Evolutionary conservation across 2,888 invertebrate genomes (phyloP).

Genomic region (Mantis religiosa): DNA sequence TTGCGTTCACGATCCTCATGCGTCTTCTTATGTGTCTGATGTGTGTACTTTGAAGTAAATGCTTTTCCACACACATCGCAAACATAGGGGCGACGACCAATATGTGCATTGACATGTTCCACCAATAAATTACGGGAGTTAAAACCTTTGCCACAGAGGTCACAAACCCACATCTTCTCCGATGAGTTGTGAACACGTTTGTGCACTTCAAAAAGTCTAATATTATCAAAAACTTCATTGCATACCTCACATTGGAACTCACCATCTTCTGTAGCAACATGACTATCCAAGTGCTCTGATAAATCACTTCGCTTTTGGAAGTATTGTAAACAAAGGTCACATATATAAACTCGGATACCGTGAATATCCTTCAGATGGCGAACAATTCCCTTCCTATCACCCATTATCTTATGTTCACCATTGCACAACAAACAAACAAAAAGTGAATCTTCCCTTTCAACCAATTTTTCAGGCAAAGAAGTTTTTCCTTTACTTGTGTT

Average conservation of each 20-base stretch:
- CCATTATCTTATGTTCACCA: slow-evolving; percentile 42
- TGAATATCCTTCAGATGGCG: slow-evolving; percentile 59
- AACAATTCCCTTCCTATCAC: slow-evolving; percentile 57
- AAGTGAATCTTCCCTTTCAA: slow-evolving; percentile 27
- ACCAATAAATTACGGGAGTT: slow-evolving; percentile 63
- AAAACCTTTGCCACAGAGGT: slow-evolving; percentile 62
- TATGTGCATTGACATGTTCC: slow-evolving; percentile 69
- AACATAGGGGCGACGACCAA: slow-evolving; percentile 61
- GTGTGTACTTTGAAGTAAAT: slow-evolving; percentile 75
- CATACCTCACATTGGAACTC: slow-evolving; percentile 63
- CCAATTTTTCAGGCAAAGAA: slow-evolving; percentile 37
- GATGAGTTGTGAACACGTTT: slow-evolving; percentile 59
- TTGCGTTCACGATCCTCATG: slow-evolving; percentile 65
- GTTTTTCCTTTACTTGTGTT: slow-evolving; percentile 32
- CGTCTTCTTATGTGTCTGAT: slow-evolving; percentile 70
- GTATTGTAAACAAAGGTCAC: slow-evolving; percentile 63
- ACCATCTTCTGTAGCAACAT: slow-evolving; percentile 57
- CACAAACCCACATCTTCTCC: slow-evolving; percentile 60
- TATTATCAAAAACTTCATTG: slow-evolving; percentile 56
- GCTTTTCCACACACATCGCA: slow-evolving; percentile 65
- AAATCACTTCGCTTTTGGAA: slow-evolving; percentile 60
- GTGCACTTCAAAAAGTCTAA: slow-evolving; percentile 58
- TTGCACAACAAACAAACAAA: slow-evolving; percentile 44
- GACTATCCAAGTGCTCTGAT: slow-evolving; percentile 59
- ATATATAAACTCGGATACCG: slow-evolving; percentile 62